Base-by-base conservation (phyloP, 2,797 vertebrate genomes). In the Typhlichthys subterraneus region DNA sequence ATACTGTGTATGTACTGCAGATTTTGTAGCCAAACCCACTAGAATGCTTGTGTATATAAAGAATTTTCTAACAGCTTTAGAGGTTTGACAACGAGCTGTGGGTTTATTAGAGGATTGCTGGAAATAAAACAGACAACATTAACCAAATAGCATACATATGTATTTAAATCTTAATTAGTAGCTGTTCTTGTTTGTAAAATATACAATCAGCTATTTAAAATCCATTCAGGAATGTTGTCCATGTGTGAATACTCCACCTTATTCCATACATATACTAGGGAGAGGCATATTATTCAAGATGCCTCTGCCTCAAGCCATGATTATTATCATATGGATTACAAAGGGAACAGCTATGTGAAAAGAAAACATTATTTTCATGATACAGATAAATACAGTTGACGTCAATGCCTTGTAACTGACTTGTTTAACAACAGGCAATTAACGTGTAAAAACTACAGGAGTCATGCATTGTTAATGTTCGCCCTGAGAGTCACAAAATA, bases 191-290 rank as follows among this genome's bases (percentile, higher is more conserved):
- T 38, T 38, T 38, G 38, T 38, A 38, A 38, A 38, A 38, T 38
- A 38, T 9, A 38, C 6, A 46, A 19, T 69, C 45, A 65, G 62
- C 70, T n/a, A 54, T 61, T 64, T 69, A 29, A 51, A 38, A 63
- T 57, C 47, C 4, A 70, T 67, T 19, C 2, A 11, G 64, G 69
- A 75, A 88, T 86, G 87, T 76, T 59, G 73, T 79, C 68, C 48
- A 0, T 6, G 70, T 59, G 65, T 5, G 15, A 68, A 77, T 73
- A 79, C 45, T 59, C 11, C 12, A 45, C 65, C 52, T 29, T 72
- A 61, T 72, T 77, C 69, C 70, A 72, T 55, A 14, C 12, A 12
- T 14, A 47, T 47, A 10, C 45, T 47, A 29, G 23, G 23, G 23
- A 29, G 23, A 29, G 23, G 23, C 38, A 42, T 42, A 42, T 42